These are phyloP conservation scores for Temnothorax curvispinosus DNA, from an alignment of 1,140 invertebrate genomes.

Conservation along the genomic window DNA sequence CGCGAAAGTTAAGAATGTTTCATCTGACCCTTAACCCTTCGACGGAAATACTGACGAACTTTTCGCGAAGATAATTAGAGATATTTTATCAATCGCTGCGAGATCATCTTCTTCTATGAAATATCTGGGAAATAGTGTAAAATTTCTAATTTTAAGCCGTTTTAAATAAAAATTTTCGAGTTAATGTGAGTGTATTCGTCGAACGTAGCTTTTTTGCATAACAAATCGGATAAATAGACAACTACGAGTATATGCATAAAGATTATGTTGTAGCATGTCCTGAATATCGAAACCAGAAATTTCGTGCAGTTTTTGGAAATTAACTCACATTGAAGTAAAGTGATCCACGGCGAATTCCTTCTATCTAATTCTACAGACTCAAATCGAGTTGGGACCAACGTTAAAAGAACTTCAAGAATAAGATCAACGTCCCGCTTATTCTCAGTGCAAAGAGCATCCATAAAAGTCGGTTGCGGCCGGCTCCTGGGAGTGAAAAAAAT, in stretches of 20 bases:
- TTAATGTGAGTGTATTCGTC: neutral
- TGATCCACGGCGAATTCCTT: neutral
- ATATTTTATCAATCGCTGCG: neutral
- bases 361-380: neutral
- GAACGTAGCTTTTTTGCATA: neutral
- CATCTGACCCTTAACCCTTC: neutral
- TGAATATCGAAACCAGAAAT: neutral
- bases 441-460: constrained; percentile 37
- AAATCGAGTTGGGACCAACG: constrained; percentile 4
- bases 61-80: neutral
- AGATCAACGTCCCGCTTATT: constrained; percentile 44
- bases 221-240: neutral
- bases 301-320: neutral
- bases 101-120: neutral
- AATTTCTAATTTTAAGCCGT: neutral
- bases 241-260: neutral
- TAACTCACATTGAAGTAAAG: neutral
- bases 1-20: constrained; percentile 3
- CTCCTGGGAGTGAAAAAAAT: constrained; percentile 39
- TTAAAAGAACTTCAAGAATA: constrained; percentile 28
- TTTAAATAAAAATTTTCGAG: neutral
- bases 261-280: no score
- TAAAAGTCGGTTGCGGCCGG: constrained; percentile 26
- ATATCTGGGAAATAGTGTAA: neutral
- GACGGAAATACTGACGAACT: neutral